phyloP scores from a whole-genome alignment of 2,113 vertebrate species.

The Isurus oxyrinchus region DNA sequence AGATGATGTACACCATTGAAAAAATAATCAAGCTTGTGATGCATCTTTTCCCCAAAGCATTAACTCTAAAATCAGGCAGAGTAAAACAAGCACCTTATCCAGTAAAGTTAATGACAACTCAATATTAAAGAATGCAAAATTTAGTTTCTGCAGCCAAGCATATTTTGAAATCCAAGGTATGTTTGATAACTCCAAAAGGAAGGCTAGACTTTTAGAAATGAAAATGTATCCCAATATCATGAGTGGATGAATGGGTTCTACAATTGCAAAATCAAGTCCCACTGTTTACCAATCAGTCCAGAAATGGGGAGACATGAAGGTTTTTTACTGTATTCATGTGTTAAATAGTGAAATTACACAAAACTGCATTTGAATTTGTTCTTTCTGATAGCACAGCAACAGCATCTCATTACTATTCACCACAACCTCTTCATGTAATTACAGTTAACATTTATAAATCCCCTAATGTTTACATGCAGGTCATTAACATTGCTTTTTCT shows the following conservation, averaged over 20 bases:
- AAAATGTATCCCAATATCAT: neutral
- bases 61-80: neutral
- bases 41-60: neutral
- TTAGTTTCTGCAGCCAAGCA: neutral
- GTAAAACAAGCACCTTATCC: too few species aligned
- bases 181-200: neutral
- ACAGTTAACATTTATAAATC: slow-evolving; percentile 34
- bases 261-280: neutral
- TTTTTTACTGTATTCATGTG: neutral
- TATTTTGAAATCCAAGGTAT: neutral
- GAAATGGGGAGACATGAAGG: neutral
- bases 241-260: neutral
- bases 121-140: neutral
- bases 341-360: slow-evolving; percentile 13
- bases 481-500: slow-evolving; percentile 36
- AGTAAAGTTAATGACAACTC: neutral
- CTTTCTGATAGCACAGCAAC: neutral
- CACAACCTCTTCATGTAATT: slow-evolving; percentile 29
- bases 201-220: neutral
- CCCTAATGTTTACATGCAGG: slow-evolving; percentile 26
- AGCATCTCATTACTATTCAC: neutral
- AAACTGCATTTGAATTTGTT: slow-evolving; percentile 2
- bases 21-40: neutral
- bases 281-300: neutral
- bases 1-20: neutral